Evolutionary conservation across 1,140 invertebrate species (phyloP).

Genomic region (Drosophila tani): DNA sequence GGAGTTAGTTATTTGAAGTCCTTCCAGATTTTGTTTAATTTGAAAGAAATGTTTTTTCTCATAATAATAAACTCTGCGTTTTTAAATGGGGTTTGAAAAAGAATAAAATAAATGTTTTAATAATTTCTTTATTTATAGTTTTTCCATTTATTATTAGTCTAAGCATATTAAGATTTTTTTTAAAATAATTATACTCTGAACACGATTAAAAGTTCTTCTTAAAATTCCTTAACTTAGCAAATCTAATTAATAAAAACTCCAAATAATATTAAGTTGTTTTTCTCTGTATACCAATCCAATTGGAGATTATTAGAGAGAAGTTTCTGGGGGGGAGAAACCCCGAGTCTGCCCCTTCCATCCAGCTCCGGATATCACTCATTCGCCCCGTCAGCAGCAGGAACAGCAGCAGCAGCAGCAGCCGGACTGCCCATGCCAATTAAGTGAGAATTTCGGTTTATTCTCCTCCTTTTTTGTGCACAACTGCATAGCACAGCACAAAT

Average conservation of each 20-base stretch:
- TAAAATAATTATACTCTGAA: too few relatives aligned
- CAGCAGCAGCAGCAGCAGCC: slow-evolving; percentile 1
- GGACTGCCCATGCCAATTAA: slow-evolving; percentile 61
- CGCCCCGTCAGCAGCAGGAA: slow-evolving; percentile 34
- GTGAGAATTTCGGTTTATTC: slow-evolving; percentile 41
- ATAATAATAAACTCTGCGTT: not conserved
- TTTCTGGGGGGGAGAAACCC: not conserved
- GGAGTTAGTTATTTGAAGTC: too few relatives aligned
- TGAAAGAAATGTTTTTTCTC: too few relatives aligned
- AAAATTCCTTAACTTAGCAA: not conserved
- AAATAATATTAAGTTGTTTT: not conserved
- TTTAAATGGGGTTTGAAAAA: not conserved
- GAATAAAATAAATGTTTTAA: too few relatives aligned
- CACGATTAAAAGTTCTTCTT: too few relatives aligned
- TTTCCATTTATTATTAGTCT: too few relatives aligned
- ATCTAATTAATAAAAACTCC: not conserved
- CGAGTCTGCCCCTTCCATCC: not conserved
- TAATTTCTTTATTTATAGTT: too few relatives aligned
- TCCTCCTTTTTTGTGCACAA: slow-evolving; percentile 39
- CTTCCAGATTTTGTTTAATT: too few relatives aligned
- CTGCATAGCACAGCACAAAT: slow-evolving; percentile 64
- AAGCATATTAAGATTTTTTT: too few relatives aligned
- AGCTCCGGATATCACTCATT: slow-evolving; percentile 37
- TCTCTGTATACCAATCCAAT: not conserved
- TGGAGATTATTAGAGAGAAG: slow-evolving; percentile 2